Percentiles rank a stretch among this genome's conserved stretches.
Evolutionary conservation across 2,113 vertebrate species (phyloP).

Genomic region (Oceanodroma tethys): DNA sequence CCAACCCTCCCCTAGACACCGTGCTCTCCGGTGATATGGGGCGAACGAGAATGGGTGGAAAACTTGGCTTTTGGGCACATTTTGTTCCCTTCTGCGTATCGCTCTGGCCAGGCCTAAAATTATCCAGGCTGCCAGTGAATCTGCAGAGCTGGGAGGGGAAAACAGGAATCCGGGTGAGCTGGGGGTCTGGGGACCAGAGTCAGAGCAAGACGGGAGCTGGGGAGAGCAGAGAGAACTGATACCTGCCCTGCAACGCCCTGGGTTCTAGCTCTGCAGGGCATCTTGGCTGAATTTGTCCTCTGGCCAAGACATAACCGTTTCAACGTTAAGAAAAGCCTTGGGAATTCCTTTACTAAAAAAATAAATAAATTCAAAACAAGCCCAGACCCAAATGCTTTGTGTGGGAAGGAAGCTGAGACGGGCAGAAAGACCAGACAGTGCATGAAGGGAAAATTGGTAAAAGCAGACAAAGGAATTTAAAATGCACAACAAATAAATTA

Average conservation of each 20-base stretch:
- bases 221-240: background rate
- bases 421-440: background rate
- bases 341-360: background rate
- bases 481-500: constrained; percentile 5
- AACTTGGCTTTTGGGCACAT: background rate
- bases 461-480: constrained; percentile 17
- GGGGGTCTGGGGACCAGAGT: rapidly evolving
- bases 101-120: background rate
- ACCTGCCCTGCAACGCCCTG: rapidly evolving
- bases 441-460: background rate
- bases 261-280: background rate
- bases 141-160: background rate
- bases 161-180: background rate
- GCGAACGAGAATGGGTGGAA: background rate
- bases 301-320: rapidly evolving
- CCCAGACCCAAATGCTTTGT: background rate
- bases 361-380: background rate
- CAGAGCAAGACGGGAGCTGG: background rate
- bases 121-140: background rate
- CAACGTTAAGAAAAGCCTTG: background rate
- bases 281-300: background rate
- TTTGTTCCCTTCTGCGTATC: background rate
- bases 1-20: rapidly evolving
- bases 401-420: background rate
- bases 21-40: rapidly evolving